Base-by-base conservation (phyloP, 1,140 invertebrate species). In the Theocolax elegans region DNA sequence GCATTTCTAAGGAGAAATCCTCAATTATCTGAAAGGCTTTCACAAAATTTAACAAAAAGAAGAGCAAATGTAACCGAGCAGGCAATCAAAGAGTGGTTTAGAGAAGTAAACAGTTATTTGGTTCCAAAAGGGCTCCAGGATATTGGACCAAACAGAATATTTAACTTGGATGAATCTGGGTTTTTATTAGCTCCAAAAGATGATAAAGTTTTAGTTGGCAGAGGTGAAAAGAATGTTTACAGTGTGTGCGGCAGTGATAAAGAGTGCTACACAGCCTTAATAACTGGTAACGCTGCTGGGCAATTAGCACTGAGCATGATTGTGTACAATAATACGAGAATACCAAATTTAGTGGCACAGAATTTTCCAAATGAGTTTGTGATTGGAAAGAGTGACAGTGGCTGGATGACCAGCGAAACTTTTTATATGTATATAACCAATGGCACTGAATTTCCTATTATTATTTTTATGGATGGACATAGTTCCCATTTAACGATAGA, bases 231-330 rank as follows among this genome's bases (percentile, higher is more conserved):
- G 15, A 40, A 40, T 40, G 38, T 40, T 8, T 40, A 40, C n/a
- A 40, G 15, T 40, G 15, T 40, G 7, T 40, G 38, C 38, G 15
- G n/a, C n/a, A n/a, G n/a, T n/a, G n/a, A n/a, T n/a, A n/a, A n/a
- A n/a, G n/a, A n/a, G n/a, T n/a, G n/a, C n/a, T n/a, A n/a, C n/a
- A n/a, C n/a, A n/a, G n/a, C n/a, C n/a, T n/a, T n/a, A n/a, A n/a
- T n/a, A n/a, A 68, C 51, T 31, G 54, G 29, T 1, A 72, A 72
- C 38, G 71, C 65, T 23, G 53, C 54, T 40, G 71, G 71, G 13
- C 49, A 51, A 9, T 21, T 72, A 23, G 27, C 35, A 35, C 71
- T 46, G 0, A 58, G 49, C 1, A 68, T 72, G 66, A 35, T 68
- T 8, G 31, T 68, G 13, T 68, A 58, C 51, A 8, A 60, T 44